Evolutionary conservation across 2,888 invertebrate species (phyloP).

Genomic region (Zeuzera pyrina): DNA sequence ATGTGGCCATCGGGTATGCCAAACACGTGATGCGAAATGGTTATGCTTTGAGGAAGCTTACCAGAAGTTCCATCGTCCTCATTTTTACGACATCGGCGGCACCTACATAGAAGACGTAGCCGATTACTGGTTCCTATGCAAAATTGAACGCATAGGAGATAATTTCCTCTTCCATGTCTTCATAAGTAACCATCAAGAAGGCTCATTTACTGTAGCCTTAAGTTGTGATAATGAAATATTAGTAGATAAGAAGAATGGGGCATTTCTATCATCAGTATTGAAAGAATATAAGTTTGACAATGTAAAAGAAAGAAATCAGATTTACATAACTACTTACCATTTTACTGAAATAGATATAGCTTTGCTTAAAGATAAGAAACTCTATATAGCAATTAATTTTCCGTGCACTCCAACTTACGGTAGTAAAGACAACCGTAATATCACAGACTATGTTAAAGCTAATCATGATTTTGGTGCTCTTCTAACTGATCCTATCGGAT

Average conservation of each 20-base stretch:
- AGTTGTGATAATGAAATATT: constrained; percentile 30
- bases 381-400: constrained; percentile 41
- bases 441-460: constrained; percentile 27
- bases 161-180: constrained; percentile 50
- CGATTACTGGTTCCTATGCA: constrained; percentile 50
- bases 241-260: constrained; percentile 31
- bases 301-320: constrained; percentile 17
- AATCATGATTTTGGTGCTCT: constrained; percentile 43
- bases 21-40: constrained; percentile 46
- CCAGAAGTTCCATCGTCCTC: constrained; percentile 45
- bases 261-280: constrained; percentile 27
- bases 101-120: constrained; percentile 42
- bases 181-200: constrained; percentile 35
- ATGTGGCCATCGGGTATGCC: constrained; percentile 35
- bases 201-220: constrained; percentile 31
- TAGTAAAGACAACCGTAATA: constrained; percentile 11
- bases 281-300: constrained; percentile 30
- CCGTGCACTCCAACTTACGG: too few species aligned
- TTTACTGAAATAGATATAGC: constrained; percentile 46
- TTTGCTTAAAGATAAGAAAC: constrained; percentile 34
- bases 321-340: constrained; percentile 44
- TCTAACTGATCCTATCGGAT: constrained; percentile 40
- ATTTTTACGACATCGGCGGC: constrained; percentile 54
- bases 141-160: constrained; percentile 38
- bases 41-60: constrained; percentile 42